These are phyloP conservation scores for Corythornis madagascariensis DNA, from an alignment of 2,113 vertebrate species.

Conservation along the genomic window DNA sequence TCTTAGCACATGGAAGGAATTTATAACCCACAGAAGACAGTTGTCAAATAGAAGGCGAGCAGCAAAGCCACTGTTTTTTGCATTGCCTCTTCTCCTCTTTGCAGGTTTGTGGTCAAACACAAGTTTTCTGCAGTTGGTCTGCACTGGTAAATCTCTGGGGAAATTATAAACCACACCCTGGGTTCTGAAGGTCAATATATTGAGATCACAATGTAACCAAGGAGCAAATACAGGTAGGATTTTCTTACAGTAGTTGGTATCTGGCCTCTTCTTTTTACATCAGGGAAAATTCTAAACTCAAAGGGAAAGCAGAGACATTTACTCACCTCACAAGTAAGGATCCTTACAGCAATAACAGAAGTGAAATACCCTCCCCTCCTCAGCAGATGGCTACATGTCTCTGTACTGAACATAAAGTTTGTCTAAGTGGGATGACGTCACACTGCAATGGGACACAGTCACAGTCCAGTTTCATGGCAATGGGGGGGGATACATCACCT, in stretches of 20 bases:
- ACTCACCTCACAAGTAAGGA: background rate
- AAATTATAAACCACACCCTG: background rate
- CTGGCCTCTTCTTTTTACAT: background rate
- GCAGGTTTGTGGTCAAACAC: background rate
- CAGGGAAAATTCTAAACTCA: background rate
- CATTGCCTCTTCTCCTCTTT: background rate
- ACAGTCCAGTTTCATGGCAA: background rate
- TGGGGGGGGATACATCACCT: background rate
- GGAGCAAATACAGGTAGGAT: background rate
- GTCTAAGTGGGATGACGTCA: background rate
- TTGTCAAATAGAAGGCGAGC: background rate
- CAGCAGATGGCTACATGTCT: background rate
- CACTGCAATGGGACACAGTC: background rate
- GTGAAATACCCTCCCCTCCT: background rate
- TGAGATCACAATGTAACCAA: background rate
- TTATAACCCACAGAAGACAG: background rate
- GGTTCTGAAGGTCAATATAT: background rate
- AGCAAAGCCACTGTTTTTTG: background rate
- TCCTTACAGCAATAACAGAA: background rate
- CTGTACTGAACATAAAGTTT: background rate
- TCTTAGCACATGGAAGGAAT: background rate
- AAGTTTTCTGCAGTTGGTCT: background rate
- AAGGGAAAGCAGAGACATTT: background rate
- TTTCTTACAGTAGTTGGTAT: background rate
- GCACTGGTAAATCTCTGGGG: background rate